A percentile compares a stretch with the other conserved stretches of the same genome.
Evolutionary conservation across 2,113 vertebrate genomes (phyloP).

Genomic region (Shinisaurus crocodilurus): DNA sequence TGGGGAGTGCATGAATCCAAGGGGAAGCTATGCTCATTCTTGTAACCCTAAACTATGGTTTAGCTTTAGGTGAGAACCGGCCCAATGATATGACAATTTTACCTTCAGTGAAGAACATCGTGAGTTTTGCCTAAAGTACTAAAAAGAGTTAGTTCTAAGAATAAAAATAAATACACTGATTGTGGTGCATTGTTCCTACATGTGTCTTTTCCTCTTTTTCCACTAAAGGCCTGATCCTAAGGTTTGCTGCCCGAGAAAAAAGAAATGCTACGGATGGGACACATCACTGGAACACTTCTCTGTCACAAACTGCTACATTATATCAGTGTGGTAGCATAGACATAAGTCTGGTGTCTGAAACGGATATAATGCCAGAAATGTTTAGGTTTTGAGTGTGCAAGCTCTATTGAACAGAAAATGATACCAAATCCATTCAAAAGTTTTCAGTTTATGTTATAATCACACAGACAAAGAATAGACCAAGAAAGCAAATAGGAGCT

Average conservation of each 20-base stretch:
- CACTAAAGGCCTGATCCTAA: conserved; percentile 34
- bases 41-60: background rate
- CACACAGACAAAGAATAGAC: conserved; percentile 34
- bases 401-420: conserved; percentile 66
- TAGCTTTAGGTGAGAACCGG: background rate
- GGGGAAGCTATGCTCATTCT: background rate
- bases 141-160: background rate
- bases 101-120: background rate
- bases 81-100: conserved; percentile 37
- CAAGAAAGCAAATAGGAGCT: conserved; percentile 78
- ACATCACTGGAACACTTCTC: background rate
- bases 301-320: background rate
- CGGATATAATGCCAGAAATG: background rate
- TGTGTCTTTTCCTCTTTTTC: conserved; percentile 59
- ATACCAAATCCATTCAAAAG: conserved; percentile 68
- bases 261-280: background rate
- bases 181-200: conserved; percentile 49
- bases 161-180: background rate
- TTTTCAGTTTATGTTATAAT: conserved; percentile 66
- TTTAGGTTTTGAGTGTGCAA: conserved; percentile 39
- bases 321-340: background rate
- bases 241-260: background rate
- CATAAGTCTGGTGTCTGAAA: background rate
- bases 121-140: conserved; percentile 52
- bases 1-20: background rate